Conservation (phyloP, 92 coral and sea anemone species). For the Phenganax subtilis region DNA sequence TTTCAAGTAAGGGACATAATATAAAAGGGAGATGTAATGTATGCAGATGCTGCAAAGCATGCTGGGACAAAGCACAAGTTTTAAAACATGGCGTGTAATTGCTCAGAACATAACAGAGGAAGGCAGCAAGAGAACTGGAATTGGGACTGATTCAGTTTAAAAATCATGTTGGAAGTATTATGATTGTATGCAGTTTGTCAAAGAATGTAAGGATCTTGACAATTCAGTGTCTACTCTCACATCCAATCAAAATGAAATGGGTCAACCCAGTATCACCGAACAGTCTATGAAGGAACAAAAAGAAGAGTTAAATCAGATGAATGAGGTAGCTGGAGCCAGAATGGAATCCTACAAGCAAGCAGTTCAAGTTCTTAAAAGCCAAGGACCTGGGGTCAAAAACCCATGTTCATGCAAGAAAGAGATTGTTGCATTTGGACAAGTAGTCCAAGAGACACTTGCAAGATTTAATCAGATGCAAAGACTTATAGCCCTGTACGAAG, state of each 20-base stretch:
- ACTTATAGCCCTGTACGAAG: constrained; percentile 39
- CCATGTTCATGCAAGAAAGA: constrained; percentile 5
- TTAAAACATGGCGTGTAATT: too few species aligned
- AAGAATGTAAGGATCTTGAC: constrained; percentile 43
- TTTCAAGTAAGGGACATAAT: too few species aligned
- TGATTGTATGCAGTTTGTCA: constrained; percentile 30
- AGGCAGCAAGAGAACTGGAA: constrained; percentile 51
- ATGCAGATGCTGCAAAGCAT: too few species aligned
- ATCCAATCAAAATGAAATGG: constrained; percentile 24
- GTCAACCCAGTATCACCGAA: background rate
- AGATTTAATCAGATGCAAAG: constrained; percentile 40
- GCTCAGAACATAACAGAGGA: too few species aligned
- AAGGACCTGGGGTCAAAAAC: background rate
- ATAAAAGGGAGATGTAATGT: too few species aligned
- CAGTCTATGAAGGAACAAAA: constrained; percentile 19
- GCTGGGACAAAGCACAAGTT: too few species aligned
- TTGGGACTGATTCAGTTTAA: constrained; percentile 47
- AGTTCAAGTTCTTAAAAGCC: constrained; percentile 30
- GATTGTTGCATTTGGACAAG: constrained; percentile 28
- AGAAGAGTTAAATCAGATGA: constrained; percentile 32
- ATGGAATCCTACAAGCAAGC: constrained; percentile 42
- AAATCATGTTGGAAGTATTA: constrained; percentile 35
- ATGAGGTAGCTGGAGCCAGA: constrained; percentile 19
- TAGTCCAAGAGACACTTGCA: constrained; percentile 39
- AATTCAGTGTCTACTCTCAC: constrained; percentile 26